Base-by-base conservation (phyloP, 2,797 vertebrate genomes). In the Enoplosus armatus region DNA sequence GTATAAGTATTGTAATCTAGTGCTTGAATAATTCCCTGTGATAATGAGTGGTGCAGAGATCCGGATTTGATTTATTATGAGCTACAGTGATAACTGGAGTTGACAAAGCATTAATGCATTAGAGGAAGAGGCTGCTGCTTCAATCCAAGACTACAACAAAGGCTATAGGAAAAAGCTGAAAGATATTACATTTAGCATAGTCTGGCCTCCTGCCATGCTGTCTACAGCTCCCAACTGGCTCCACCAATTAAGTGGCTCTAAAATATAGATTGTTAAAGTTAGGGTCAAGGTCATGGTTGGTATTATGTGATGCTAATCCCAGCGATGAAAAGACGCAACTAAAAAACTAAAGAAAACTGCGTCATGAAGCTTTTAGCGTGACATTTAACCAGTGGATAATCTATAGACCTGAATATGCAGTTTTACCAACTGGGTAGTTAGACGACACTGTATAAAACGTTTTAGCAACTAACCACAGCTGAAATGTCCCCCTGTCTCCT, bases 1-100 rank as follows among this genome's bases (percentile, higher is more conserved):
- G 48, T 41, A 63, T 85, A 77, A 86, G 84, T 85, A 87, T 90
- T 90, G 78, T 79, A 89, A 77, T 89, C 87, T 82, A 85, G 86
- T 82, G 87, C 90, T 90, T 91, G 89, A 90, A 90, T 90, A 90
- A 88, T 88, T 89, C 74, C 83, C 18, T 22, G n/a, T 84, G 69
- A 85, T 89, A 77, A 90, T 90, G 76, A 78, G 60, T 14, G 73
- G 75, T 71, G 85, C 87, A 71, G 58, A 76, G 85, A 86, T 87
- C 74, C 77, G 8, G 60, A 26, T 35, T 54, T 90, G 89, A 90
- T 93, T 89, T 87, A 91, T 92, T 79, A 85, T 70, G 48, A 27
- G 76, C 82, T 69, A 48, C 70, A 80, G 84, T 64, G 77, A 81
- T 89, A 82, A 84, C 72, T 63, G 71, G 59, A 85, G 80, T 59